A percentile compares a stretch with the other conserved stretches of the same genome.
Conservation (phyloP, 2,888 invertebrate species). For the Reticulitermes lucifugus region DNA sequence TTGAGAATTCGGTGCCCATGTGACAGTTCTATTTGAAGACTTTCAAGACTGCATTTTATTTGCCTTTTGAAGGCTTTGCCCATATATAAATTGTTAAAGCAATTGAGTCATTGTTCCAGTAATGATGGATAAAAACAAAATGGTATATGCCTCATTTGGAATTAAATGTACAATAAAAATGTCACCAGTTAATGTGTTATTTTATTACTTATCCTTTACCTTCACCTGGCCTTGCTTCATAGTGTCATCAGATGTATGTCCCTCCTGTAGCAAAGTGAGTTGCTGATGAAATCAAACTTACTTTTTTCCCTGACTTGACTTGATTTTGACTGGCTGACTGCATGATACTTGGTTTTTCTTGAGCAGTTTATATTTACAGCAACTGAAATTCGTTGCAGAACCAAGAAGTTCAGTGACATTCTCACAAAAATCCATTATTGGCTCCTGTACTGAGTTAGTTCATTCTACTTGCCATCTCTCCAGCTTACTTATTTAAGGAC, state of each 20-base stretch:
- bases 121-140: constrained; percentile 28
- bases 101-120: constrained; percentile 29
- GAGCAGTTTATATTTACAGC: no score
- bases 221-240: no score
- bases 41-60: constrained; percentile 36
- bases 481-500: no score
- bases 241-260: not conserved
- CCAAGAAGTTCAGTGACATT: no score
- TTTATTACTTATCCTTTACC: not conserved
- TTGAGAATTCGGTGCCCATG: not conserved
- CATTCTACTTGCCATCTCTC: no score
- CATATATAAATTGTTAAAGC: constrained; percentile 44
- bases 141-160: constrained; percentile 32
- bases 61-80: constrained; percentile 34
- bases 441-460: no score
- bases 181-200: constrained; percentile 33
- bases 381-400: no score
- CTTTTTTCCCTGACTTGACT: no score
- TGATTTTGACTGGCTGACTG: no score
- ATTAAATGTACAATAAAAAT: constrained; percentile 28
- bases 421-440: no score
- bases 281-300: not conserved
- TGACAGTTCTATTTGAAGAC: constrained; percentile 5
- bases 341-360: no score
- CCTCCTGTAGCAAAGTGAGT: not conserved